A percentile compares a stretch with the other conserved stretches of the same genome.
phyloP scores from a whole-genome alignment of 2,113 vertebrate species.

The Rallus limicola region DNA sequence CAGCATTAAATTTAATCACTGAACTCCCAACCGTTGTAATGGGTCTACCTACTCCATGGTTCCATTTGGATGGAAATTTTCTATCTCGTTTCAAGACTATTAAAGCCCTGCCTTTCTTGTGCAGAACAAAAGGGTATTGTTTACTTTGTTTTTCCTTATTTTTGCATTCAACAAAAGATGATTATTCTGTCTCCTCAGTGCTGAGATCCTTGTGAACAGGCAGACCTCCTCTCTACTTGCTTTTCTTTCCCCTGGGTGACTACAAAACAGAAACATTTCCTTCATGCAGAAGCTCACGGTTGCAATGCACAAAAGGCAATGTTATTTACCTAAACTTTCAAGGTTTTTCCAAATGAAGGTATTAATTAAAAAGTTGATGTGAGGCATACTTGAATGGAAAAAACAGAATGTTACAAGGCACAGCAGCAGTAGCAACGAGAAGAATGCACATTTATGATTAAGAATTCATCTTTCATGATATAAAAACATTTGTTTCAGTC shows the following conservation, averaged over 20 bases:
- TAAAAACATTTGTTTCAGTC: neutral
- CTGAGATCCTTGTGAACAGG: constrained; percentile 38
- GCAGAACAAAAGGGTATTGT: constrained; percentile 64
- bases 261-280: constrained; percentile 2
- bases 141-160: constrained; percentile 51
- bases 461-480: neutral
- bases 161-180: constrained; percentile 61
- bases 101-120: constrained; percentile 61
- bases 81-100: constrained; percentile 50
- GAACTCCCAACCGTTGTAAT: constrained; percentile 41
- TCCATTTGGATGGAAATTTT: constrained; percentile 66
- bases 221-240: constrained; percentile 22
- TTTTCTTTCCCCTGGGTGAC: constrained; percentile 18
- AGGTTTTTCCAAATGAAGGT: constrained; percentile 7
- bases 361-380: constrained; percentile 30
- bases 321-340: constrained; percentile 27
- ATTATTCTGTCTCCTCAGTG: constrained; percentile 55
- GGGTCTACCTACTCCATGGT: constrained; percentile 55
- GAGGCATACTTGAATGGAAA: neutral
- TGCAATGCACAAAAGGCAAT: constrained; percentile 31
- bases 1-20: constrained; percentile 58
- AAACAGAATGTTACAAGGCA: neutral
- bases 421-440: neutral
- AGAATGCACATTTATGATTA: neutral
- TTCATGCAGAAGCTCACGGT: neutral